Conservation (phyloP, 2,113 vertebrate genomes). For the Lepus americanus region DNA sequence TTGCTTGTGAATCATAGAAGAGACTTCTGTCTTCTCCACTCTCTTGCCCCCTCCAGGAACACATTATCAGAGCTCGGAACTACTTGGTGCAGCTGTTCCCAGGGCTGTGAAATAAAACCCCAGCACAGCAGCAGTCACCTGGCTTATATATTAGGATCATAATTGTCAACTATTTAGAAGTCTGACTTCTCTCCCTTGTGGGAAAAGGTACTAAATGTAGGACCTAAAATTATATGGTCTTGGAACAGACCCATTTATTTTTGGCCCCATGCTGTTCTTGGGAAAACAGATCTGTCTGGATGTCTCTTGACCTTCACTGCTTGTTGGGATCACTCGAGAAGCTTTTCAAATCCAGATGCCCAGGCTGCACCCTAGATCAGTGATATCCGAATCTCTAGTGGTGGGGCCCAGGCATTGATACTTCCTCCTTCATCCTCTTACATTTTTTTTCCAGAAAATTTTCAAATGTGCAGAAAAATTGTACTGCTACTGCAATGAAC, state of each 20-base stretch:
- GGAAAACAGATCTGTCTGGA: neutral
- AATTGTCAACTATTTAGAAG: neutral
- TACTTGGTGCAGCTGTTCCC: neutral
- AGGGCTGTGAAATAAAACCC: neutral
- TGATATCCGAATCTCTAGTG: neutral
- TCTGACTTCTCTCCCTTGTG: neutral
- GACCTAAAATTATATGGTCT: conserved; percentile 8
- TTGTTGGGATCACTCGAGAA: neutral
- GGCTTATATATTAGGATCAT: conserved; percentile 5
- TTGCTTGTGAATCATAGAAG: neutral
- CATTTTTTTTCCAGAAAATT: conserved; percentile 26
- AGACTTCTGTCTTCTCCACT: neutral
- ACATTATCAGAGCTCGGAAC: conserved; percentile 16
- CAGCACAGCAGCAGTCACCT: neutral
- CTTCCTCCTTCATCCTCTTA: neutral
- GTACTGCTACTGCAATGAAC: neutral
- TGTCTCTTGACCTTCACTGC: neutral
- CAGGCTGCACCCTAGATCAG: neutral
- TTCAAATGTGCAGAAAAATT: conserved; percentile 17
- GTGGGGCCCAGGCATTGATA: neutral
- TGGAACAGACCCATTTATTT: conserved; percentile 6
- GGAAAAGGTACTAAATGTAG: conserved; percentile 22
- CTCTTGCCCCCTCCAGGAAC: neutral
- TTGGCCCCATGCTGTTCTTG: conserved; percentile 28
- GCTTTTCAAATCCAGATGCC: neutral